Base-by-base conservation (phyloP, 2,797 vertebrate species). In the Gymnoscopelus microlampas region DNA sequence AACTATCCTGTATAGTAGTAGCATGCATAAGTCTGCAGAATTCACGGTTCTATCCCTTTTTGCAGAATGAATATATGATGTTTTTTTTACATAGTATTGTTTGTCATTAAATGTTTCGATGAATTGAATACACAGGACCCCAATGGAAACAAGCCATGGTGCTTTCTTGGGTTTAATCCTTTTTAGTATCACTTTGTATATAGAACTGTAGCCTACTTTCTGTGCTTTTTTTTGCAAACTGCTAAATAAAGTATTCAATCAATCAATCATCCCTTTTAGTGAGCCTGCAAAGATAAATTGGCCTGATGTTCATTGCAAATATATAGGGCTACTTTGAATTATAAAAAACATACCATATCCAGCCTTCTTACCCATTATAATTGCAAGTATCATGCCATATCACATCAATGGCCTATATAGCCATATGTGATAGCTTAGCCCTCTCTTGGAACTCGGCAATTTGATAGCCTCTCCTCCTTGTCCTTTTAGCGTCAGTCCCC, bases 361-460 rank as follows among this genome's bases (percentile, higher is more conserved):
- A 24, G 8, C 15, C 9, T 66, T 50, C 68, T 3, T 32, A 54
- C 58, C 39, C 3, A 14, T 14, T 61, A 60, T 57, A 70, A 74
- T 44, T 60, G 58, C 12, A 53, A 71, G 59, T n/a, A 51, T 51
- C 50, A 51, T 51, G 13, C 14, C 50, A 51, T n/a, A 76, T 77
- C 66, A 78, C 79, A 77, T 68, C 68, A 70, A 0, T 47, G 88
- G 73, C 77, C 76, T 79, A 67, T 64, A 59, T 62, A 44, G 39
- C 39, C 39, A 44, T 44, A 10, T 44, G 39, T 44, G 39, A 44
- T 44, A 44, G 39, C 39, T 44, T 44, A 44, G 77, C 70, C 35
- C 14, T 44, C 19, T 24, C 60, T 62, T 48, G 78, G 75, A 53
- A 60, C 64, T n/a, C 39, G 51, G 53, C 47, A 53, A 4, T 60